phyloP scores from a whole-genome alignment of 1,140 invertebrate species.

The Cotesia typhae region DNA sequence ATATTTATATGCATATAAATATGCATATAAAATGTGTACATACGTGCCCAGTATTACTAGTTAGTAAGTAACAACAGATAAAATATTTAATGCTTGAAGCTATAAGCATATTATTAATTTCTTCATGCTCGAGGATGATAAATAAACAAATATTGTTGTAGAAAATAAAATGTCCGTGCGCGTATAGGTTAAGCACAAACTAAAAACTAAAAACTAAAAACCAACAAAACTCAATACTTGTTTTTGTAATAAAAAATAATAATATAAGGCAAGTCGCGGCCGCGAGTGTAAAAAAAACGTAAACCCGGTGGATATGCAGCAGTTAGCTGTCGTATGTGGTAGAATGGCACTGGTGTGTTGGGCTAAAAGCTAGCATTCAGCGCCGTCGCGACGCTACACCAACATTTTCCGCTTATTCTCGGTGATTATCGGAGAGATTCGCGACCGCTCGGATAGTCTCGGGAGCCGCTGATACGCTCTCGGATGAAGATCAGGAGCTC shows the following conservation, averaged over 20 bases:
- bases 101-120: too few species aligned
- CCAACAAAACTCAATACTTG: too few species aligned
- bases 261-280: background rate
- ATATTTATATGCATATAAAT: too few species aligned
- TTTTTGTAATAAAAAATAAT: too few species aligned
- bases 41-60: too few species aligned
- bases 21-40: too few species aligned
- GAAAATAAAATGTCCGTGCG: too few species aligned
- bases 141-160: too few species aligned
- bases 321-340: slow-evolving; percentile 46
- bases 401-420: slow-evolving; percentile 40
- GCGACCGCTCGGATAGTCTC: slow-evolving; percentile 32
- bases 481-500: background rate
- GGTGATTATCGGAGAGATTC: slow-evolving; percentile 46
- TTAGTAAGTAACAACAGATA: too few species aligned
- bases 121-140: too few species aligned
- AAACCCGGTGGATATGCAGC: slow-evolving; percentile 51
- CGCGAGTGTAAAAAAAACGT: slow-evolving; percentile 15
- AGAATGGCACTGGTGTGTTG: slow-evolving; percentile 53
- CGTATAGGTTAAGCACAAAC: slow-evolving; percentile 3
- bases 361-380: slow-evolving; percentile 41
- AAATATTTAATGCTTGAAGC: too few species aligned
- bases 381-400: slow-evolving; percentile 33
- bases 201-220: slow-evolving; percentile 10
- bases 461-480: slow-evolving; percentile 24